A percentile compares a stretch with the other conserved stretches of the same genome.
Conservation (phyloP, 1,140 invertebrate species). For the Scaptomyza montana region DNA sequence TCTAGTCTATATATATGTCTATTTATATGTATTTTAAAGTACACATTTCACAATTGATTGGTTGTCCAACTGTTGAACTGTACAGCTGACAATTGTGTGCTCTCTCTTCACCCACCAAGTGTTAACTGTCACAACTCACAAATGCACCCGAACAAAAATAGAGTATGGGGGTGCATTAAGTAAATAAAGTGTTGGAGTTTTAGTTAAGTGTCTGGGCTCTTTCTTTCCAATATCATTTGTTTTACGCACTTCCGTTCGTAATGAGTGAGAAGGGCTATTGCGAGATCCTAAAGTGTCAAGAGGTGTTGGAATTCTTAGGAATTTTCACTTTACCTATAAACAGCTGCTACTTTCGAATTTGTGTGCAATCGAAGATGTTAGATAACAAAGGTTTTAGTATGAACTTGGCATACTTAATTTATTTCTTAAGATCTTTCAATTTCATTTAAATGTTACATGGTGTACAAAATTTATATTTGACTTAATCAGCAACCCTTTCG, state of each 20-base stretch:
- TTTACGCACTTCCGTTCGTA: slow-evolving; percentile 51
- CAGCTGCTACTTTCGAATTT: slow-evolving; percentile 47
- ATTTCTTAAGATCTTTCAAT: not conserved
- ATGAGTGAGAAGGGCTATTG: slow-evolving; percentile 28
- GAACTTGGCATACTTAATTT: slow-evolving; percentile 10
- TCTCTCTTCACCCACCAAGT: slow-evolving; percentile 16
- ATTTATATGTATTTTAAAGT: not conserved
- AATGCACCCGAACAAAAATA: not conserved
- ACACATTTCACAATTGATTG: slow-evolving; percentile 15
- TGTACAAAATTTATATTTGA: no score
- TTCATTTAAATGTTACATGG: not conserved
- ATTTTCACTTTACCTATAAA: slow-evolving; percentile 10
- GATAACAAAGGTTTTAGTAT: not conserved
- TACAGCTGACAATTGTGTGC: slow-evolving; percentile 26
- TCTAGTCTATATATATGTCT: slow-evolving; percentile 1
- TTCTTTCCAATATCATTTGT: slow-evolving; percentile 7
- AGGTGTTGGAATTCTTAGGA: slow-evolving; percentile 47
- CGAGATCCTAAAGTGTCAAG: slow-evolving; percentile 34
- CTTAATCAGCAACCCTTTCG: no score
- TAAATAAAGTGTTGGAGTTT: slow-evolving; percentile 42
- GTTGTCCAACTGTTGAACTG: slow-evolving; percentile 27
- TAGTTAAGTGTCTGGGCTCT: slow-evolving; percentile 39
- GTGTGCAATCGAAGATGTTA: not conserved
- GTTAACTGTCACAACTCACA: slow-evolving; percentile 40
- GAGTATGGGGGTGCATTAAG: slow-evolving; percentile 58